phyloP scores from a whole-genome alignment of 2,888 invertebrate species.

The Acleris literana region DNA sequence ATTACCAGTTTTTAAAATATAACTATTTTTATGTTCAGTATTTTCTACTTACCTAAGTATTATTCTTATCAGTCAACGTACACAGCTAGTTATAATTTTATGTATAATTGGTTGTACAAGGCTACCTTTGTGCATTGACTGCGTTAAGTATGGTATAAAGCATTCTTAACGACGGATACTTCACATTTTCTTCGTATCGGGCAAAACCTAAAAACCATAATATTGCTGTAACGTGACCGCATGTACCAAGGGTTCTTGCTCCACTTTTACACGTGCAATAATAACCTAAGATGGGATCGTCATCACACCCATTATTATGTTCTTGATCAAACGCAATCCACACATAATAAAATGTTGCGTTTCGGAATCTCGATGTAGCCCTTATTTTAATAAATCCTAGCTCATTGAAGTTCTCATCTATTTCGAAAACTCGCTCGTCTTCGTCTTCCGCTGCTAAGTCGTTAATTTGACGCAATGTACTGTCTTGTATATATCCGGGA shows the following conservation, averaged over 20 bases:
- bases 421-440: constrained; percentile 5
- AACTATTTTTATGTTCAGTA: too few species aligned
- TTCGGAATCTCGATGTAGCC: not conserved
- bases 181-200: constrained; percentile 5
- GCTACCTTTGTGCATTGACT: constrained; percentile 2
- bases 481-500: too few species aligned
- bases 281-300: not conserved
- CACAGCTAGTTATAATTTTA: not conserved
- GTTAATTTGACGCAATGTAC: too few species aligned
- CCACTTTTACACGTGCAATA: not conserved
- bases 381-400: constrained; percentile 2
- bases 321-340: constrained; percentile 4
- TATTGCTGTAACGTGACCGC: constrained; percentile 1
- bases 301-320: constrained; percentile 3
- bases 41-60: too few species aligned
- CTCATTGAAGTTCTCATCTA: constrained; percentile 5
- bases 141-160: not conserved
- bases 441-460: too few species aligned
- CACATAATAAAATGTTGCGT: constrained; percentile 1
- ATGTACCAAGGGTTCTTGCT: constrained; percentile 4
- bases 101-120: not conserved
- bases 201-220: constrained; percentile 2
- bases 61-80: too few species aligned
- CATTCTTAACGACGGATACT: not conserved
- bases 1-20: too few species aligned